A percentile compares a stretch with the other conserved stretches of the same genome.
Evolutionary conservation across 2,797 vertebrate species (phyloP).

Genomic region (Pangasius krempfi): DNA sequence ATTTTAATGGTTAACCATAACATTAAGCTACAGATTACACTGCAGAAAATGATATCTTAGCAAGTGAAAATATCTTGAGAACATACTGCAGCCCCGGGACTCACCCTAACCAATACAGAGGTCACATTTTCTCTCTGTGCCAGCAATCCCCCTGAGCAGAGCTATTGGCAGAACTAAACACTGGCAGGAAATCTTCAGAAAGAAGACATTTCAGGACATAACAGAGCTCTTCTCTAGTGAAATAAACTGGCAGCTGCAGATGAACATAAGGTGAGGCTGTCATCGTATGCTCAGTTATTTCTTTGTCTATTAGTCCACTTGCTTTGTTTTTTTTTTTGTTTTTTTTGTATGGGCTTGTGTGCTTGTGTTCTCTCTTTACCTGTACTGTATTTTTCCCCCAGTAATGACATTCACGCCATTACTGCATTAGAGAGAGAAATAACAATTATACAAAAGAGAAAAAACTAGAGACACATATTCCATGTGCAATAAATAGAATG

Average conservation of each 20-base stretch:
- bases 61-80: not conserved
- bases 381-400: not conserved
- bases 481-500: constrained; percentile 3
- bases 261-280: not conserved
- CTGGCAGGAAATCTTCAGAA: not conserved
- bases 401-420: not conserved
- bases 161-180: not conserved
- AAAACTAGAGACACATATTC: not conserved
- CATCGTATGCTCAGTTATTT: not conserved
- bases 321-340: too few relatives aligned
- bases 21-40: too few relatives aligned
- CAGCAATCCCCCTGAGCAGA: not conserved
- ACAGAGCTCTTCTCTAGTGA: not conserved
- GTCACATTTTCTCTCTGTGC: not conserved
- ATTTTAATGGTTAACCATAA: not conserved
- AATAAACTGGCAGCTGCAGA: not conserved
- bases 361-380: not conserved
- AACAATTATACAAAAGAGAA: not conserved
- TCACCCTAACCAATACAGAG: not conserved
- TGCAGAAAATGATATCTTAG: not conserved
- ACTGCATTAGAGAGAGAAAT: not conserved
- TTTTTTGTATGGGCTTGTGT: not conserved
- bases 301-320: not conserved
- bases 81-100: not conserved
- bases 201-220: not conserved